Conservation (phyloP, 2,113 vertebrate genomes). For the Columba janthina region DNA sequence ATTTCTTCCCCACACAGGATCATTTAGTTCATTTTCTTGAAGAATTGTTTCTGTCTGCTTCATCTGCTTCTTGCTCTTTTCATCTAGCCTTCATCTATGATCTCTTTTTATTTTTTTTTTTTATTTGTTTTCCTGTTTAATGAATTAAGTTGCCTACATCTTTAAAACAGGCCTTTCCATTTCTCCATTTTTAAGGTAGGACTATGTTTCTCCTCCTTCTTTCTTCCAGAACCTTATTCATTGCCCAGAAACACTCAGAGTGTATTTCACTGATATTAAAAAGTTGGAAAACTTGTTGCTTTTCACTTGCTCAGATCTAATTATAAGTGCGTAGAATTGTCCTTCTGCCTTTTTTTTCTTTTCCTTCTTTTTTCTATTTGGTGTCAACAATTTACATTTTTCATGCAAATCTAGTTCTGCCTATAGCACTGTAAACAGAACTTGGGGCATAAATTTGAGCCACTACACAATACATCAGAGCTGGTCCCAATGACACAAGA, state of each 20-base stretch:
- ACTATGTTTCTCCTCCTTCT: neutral
- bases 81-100: neutral
- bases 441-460: neutral
- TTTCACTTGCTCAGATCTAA: neutral
- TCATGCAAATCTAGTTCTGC: neutral
- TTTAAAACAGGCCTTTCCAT: neutral
- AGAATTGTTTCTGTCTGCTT: neutral
- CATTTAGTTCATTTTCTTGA: conserved; percentile 3
- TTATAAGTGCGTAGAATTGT: conserved; percentile 39
- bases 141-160: neutral
- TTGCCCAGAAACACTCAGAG: neutral
- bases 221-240: neutral
- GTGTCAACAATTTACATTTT: neutral
- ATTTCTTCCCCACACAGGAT: neutral
- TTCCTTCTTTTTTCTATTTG: neutral
- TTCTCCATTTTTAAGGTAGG: neutral
- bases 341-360: neutral
- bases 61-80: neutral
- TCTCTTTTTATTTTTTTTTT: too few species aligned
- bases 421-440: conserved; percentile 18
- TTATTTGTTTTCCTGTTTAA: neutral
- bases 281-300: neutral
- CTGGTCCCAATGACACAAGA: neutral
- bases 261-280: neutral
- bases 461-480: neutral